Base-by-base conservation (phyloP, 2,113 vertebrate species). In the Holacanthus passer region DNA sequence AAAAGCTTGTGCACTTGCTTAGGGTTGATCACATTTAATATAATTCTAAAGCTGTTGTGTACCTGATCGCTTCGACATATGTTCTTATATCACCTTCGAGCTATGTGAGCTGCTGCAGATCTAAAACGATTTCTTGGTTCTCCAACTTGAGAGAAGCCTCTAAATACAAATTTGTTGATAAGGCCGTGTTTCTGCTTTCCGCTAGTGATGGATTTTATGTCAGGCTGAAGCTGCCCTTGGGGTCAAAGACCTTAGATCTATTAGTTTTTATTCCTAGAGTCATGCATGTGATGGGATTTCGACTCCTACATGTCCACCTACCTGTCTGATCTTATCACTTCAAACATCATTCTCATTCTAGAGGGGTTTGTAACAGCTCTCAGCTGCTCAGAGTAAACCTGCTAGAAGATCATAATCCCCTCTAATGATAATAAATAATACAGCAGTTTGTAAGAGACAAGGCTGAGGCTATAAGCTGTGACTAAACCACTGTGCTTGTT, bases 351-450 rank as follows among this genome's bases (percentile, higher is more conserved):
- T 66, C 12, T 48, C 39, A 58, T 48, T 73, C 41, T 39, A 19
- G 4, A 81, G 31, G 60, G 41, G 48, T 39, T 71, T 48, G 17
- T 10, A 70, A 70, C 43, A 52, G 32, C 20, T 60, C 48, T 32
- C 62, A 76, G 13, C n/a, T 20, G 20, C 32, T 63, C 9, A 7
- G 12, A 27, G 12, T 63, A 29, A 59, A 83, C 47, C 53, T 6
- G 5, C 59, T 43, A 35, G 11, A 76, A 64, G 56, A 62, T 67
- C 41, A 67, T 29, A 65, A 86, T 73, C 75, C 47, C n/a, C 37
- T 69, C 13, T 52, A 27, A 31, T 29, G 31, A 24, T 37, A 48
- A 50, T 60, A 75, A 76, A 56, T 47, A 32, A 53, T 2, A 53
- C 63, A 59, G 24, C 32, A 3, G 16, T 72, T 75, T 2, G 3